Evolutionary conservation across 2,888 invertebrate genomes (phyloP), one percentile per base, ranked within the genome.

Genomic region (Callimorpha dominula): DNA sequence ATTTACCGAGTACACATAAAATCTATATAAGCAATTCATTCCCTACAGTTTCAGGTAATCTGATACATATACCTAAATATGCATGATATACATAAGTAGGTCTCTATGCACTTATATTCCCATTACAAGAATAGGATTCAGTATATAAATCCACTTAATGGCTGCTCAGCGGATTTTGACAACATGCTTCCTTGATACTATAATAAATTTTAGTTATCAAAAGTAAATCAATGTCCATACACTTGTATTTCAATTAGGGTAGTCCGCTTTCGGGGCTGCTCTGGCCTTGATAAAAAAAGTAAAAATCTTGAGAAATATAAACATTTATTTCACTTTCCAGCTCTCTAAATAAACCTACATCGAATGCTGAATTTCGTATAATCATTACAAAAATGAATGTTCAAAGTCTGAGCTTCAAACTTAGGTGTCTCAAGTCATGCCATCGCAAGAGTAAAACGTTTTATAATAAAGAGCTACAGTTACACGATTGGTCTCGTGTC

Each of bases 1-100:
- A 81, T 72, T 78, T 76, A 67, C 65, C 64, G 65, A 52, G 66
- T 68, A n/a, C 31, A 62, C 17, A 31, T 20, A 57, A 69, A 1
- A 31, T 31, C 31, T 31, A 31, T 31, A 31, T 31, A 31, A 31
- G 31, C 31, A 31, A 31, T 62, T 17, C 62, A 63, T 40, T 70
- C 5, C 40, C 11, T 54, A 40, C n/a, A n/a, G 6, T 54, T n/a
- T n/a, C 52, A 42, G 17, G n/a, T 17, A 65, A 20, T 49, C 1
- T 7, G 11, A 42, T 50, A 50, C 52, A 42, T 52, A 8, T 17
- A 31, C 40, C 50, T 52, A n/a, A 31, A 31, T 31, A 60, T 31
- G 12, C 20, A 57, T 50, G 31, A 52, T 52, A 17, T 52, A 66
- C 5, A 15, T 17, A 17, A 1, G 3, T n/a, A 49, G 4, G 9